A percentile compares a stretch with the other conserved stretches of the same genome.
Conservation (phyloP, 2,797 vertebrate genomes). For the Cynopterus sphinx region DNA sequence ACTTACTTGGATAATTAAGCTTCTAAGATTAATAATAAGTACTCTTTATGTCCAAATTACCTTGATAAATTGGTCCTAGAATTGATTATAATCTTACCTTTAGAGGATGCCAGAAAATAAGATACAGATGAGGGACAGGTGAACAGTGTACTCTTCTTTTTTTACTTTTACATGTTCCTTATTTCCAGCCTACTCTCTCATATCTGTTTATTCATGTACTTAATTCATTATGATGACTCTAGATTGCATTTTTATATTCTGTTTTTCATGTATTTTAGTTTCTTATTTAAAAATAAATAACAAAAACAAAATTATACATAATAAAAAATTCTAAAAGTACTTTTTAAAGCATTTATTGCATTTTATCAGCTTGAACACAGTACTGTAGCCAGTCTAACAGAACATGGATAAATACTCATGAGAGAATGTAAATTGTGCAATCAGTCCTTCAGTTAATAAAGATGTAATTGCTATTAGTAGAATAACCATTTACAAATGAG, state of each 20-base stretch:
- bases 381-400: background rate
- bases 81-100: background rate
- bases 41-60: background rate
- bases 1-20: background rate
- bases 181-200: background rate
- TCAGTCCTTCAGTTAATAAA: background rate
- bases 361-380: background rate
- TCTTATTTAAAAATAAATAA: slow-evolving; percentile 15
- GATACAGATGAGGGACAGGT: background rate
- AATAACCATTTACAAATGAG: background rate
- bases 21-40: slow-evolving; percentile 28
- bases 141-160: background rate
- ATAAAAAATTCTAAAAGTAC: background rate
- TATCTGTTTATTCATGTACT: background rate
- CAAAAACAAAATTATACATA: background rate
- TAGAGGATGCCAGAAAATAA: slow-evolving; percentile 8
- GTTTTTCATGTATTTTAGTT: background rate
- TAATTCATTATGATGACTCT: background rate
- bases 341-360: background rate
- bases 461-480: background rate
- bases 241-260: background rate
- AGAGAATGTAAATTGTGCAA: background rate
- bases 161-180: background rate
- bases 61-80: slow-evolving; percentile 15
- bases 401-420: background rate